phyloP scores from a whole-genome alignment of 2,888 invertebrate species.

The Chymomyza fuscimana region DNA sequence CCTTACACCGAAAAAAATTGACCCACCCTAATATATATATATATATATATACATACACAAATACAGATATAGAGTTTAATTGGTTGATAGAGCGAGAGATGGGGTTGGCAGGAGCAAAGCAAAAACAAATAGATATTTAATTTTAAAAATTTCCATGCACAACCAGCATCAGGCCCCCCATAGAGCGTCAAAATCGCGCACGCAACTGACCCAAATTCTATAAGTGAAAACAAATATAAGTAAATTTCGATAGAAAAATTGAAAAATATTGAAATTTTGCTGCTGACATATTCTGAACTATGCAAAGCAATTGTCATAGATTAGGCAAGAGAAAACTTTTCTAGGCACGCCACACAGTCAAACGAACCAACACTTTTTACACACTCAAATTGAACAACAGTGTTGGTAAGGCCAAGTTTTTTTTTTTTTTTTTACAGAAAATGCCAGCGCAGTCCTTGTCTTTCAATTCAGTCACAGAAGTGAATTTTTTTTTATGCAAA shows the following conservation, averaged over 20 bases:
- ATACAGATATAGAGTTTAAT: not conserved
- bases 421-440: not conserved
- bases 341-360: not conserved
- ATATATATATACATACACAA: not conserved
- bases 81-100: not conserved
- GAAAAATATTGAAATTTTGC: constrained; percentile 42
- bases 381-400: not conserved
- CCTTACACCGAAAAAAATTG: too few species aligned
- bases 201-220: constrained; percentile 42
- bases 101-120: not conserved
- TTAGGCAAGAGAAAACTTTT: not conserved
- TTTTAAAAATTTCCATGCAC: constrained; percentile 49
- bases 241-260: constrained; percentile 55
- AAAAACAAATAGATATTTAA: constrained; percentile 65
- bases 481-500: not conserved
- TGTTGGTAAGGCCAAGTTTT: not conserved
- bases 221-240: constrained; percentile 60
- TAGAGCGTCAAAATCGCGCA: not conserved
- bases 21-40: too few species aligned
- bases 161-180: too few species aligned
- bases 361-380: not conserved
- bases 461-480: not conserved
- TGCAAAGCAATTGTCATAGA: not conserved
- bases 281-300: constrained; percentile 27
- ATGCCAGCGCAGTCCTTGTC: not conserved